Base-by-base conservation (phyloP, 2,888 invertebrate genomes). In the Orchesellides sinensis region DNA sequence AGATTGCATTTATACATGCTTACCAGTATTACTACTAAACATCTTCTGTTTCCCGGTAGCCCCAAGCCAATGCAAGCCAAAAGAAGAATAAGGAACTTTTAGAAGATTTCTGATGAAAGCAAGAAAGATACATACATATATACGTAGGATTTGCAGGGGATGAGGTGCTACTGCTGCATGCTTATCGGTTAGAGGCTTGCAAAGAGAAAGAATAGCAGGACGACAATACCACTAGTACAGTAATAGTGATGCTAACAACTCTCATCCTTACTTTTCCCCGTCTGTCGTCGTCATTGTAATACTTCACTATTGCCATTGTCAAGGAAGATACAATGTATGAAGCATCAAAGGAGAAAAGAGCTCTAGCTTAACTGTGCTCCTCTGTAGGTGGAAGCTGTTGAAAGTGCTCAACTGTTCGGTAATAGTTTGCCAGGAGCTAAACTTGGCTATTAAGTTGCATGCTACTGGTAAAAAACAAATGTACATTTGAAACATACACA, bases 381-480 rank as follows among this genome's bases (percentile, higher is more conserved):
- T 27, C 27, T 59, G 17, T 66, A 66, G 23, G 45, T 45, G 29
- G n/a, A 47, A n/a, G 66, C 6, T 49, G 66, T 47, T 49, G 66
- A 66, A 66, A 66, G 49, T 66, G 66, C 66, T 66, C 47, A 66
- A 66, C 66, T 66, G 49, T 25, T 66, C 49, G 29, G 27, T 25
- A 66, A 63, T 19, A 66, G 66, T 66, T 66, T 66, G 25, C 47
- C 47, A 66, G 66, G 27, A 47, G 66, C 66, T 66, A 45, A 66
- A 19, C 66, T 47, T 17, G 19, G 66, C 35, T 66, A 66, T 63
- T 63, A 63, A 19, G 40, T 63, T 19, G 63, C 40, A 59, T 14
- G 8, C 35, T 19, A 40, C 32, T 25, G 14, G 54, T 54, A 25
- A 6, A 10, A 17, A 17, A 17, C 19, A 8, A 17, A 2, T 49